Conservation (phyloP, 2,113 vertebrate species). For the Triplophysa siluroides region DNA sequence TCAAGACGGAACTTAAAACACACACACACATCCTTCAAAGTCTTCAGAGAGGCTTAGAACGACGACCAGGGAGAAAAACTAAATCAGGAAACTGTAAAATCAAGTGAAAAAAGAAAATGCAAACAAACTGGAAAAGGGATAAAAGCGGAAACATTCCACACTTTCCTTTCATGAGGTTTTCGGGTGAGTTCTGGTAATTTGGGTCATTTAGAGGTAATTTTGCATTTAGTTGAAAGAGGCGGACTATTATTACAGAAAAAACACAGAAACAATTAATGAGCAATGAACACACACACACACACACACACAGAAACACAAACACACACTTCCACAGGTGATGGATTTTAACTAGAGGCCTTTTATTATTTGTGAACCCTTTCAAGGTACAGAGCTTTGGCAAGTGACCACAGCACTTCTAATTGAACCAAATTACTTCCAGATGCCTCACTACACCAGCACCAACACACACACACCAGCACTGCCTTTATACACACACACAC, state of each 20-base stretch:
- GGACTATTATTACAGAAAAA: background rate
- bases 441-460: conserved; percentile 61
- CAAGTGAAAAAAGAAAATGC: too few relatives aligned
- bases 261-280: too few relatives aligned
- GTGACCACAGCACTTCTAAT: conserved; percentile 68
- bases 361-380: conserved; percentile 70
- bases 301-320: background rate
- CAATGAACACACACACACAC: conserved; percentile 1
- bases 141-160: background rate
- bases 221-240: conserved; percentile 44
- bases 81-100: background rate
- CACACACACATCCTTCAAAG: background rate
- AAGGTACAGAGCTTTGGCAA: conserved; percentile 72
- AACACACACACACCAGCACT: background rate
- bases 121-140: background rate
- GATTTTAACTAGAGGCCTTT: conserved; percentile 68
- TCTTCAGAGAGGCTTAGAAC: background rate
- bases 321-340: conserved; percentile 68
- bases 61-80: background rate
- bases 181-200: background rate
- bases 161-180: background rate
- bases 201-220: conserved; percentile 31
- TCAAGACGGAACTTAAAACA: background rate
- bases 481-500: background rate
- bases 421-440: conserved; percentile 85